Percentiles rank a stretch among this genome's conserved stretches.
Conservation (phyloP, 2,113 vertebrate species). For the Urocynchramus pylzowi region DNA sequence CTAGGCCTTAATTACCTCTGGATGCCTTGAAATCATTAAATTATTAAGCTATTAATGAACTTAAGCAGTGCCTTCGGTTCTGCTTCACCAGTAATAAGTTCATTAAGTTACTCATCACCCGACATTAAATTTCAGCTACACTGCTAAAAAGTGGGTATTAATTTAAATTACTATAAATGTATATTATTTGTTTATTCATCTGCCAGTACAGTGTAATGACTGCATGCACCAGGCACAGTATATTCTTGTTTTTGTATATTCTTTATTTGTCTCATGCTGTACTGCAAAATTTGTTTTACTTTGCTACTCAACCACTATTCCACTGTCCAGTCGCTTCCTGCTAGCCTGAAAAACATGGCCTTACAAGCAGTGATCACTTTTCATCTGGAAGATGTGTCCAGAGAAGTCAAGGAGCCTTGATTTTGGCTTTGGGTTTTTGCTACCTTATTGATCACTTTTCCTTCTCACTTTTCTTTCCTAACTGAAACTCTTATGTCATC, state of each 20-base stretch:
- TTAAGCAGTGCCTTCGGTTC: not conserved
- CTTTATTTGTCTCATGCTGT: not conserved
- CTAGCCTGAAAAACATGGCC: not conserved
- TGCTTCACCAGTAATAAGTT: not conserved
- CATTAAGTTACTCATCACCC: not conserved
- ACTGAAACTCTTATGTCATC: not conserved
- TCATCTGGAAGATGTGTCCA: not conserved
- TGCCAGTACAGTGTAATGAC: not conserved
- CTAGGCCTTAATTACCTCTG: not conserved
- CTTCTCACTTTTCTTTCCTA: not conserved
- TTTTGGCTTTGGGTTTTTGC: not conserved
- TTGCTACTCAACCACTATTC: not conserved
- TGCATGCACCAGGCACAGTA: not conserved
- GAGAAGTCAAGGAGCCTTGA: not conserved
- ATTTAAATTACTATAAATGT: slow-evolving; percentile 4
- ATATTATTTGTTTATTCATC: not conserved
- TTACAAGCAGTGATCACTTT: not conserved
- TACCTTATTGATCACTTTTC: not conserved
- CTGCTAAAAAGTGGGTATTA: slow-evolving; percentile 2
- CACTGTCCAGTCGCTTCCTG: not conserved
- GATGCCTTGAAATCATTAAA: not conserved
- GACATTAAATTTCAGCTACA: not conserved
- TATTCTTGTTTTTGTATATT: not conserved
- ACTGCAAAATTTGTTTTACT: not conserved
- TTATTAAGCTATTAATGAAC: slow-evolving; percentile 41